These are phyloP conservation scores for Coleophora flavipennella DNA, from an alignment of 2,888 invertebrate genomes.

Conservation along the genomic window DNA sequence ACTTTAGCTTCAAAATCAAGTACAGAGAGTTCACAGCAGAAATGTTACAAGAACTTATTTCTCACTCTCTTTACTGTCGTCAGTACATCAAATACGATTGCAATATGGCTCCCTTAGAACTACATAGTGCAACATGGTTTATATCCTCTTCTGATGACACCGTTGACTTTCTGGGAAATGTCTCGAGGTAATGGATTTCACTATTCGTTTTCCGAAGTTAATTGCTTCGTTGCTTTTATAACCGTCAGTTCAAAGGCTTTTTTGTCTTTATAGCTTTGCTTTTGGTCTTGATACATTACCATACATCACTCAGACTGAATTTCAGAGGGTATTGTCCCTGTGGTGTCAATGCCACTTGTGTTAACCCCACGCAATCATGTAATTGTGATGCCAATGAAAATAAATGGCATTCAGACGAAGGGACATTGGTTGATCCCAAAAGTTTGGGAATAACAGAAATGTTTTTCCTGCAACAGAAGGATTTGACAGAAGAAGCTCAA, in stretches of 20 bases:
- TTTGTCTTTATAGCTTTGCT: not conserved
- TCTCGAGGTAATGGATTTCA: constrained; percentile 73
- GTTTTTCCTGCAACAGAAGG: constrained; percentile 90
- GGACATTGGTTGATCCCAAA: constrained; percentile 83
- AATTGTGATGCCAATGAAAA: constrained; percentile 92
- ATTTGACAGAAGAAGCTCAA: constrained; percentile 85
- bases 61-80: constrained; percentile 90
- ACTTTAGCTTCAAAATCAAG: constrained; percentile 88
- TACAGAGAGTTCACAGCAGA: constrained; percentile 92
- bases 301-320: constrained; percentile 19
- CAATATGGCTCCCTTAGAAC: constrained; percentile 87
- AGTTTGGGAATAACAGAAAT: constrained; percentile 92
- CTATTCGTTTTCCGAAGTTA: too few species aligned
- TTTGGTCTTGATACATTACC: constrained; percentile 1
- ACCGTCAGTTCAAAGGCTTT: not conserved
- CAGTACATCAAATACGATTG: constrained; percentile 94
- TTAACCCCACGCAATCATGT: constrained; percentile 86
- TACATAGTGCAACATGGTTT: constrained; percentile 93
- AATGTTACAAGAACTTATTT: constrained; percentile 92
- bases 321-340: constrained; percentile 81
- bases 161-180: constrained; percentile 88
- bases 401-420: constrained; percentile 92
- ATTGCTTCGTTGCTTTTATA: too few species aligned
- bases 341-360: constrained; percentile 86
- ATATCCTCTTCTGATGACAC: constrained; percentile 85